Percentiles rank a stretch among this genome's conserved stretches.
Conservation (phyloP, 2,113 vertebrate species). For the Leucoraja erinaceus region DNA sequence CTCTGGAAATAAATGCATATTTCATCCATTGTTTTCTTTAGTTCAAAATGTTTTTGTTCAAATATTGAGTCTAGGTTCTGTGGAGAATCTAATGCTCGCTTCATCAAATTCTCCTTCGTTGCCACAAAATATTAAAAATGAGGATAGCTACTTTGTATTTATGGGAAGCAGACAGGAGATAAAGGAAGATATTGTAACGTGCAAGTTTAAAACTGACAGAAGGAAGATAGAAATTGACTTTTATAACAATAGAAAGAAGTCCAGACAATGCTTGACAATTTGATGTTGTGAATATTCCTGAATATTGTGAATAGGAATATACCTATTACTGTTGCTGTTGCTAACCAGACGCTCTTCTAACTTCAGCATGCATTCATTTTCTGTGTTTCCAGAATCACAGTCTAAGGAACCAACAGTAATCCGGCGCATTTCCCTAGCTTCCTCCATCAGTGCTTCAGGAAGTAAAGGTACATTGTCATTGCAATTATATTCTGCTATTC, state of each 20-base stretch:
- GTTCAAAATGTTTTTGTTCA: neutral
- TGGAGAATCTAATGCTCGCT: neutral
- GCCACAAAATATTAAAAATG: neutral
- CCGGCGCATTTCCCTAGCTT: conserved; percentile 82
- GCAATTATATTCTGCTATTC: neutral
- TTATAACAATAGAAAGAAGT: neutral
- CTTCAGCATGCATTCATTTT: conserved; percentile 50
- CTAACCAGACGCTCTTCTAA: conserved; percentile 39
- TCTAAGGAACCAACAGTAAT: conserved; percentile 69
- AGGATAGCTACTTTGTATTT: neutral
- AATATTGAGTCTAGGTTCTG: neutral
- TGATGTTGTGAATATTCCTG: neutral
- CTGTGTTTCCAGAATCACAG: conserved; percentile 62
- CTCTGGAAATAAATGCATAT: too few relatives aligned
- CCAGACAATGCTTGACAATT: neutral
- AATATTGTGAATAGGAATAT: too few relatives aligned
- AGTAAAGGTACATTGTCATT: conserved; percentile 70
- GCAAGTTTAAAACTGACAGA: neutral
- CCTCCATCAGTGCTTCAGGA: conserved; percentile 69
- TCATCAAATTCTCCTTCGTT: neutral
- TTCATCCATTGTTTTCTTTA: conserved; percentile 13
- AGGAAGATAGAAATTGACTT: neutral
- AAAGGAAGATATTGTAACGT: neutral
- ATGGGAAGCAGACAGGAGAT: neutral
- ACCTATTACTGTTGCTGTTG: neutral